Evolutionary conservation across 1,140 invertebrate genomes (phyloP).

Genomic region (Nebria ingens): DNA sequence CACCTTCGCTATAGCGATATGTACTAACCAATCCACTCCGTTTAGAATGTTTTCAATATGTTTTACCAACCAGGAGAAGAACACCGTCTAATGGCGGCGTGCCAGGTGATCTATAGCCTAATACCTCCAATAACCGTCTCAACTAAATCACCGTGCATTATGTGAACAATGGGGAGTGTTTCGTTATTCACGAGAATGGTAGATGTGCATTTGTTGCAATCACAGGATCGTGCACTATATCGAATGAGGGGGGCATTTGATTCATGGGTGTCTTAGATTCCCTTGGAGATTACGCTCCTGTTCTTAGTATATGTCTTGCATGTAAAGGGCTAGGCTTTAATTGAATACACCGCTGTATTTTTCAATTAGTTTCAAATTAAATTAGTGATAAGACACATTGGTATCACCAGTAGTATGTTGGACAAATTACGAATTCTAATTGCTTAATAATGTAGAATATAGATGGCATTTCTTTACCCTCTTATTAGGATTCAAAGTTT

Average conservation of each 20-base stretch:
- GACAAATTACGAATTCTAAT: too few species aligned
- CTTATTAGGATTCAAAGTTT: too few species aligned
- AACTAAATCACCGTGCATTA: slow-evolving; percentile 30
- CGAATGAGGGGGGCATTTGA: neutral
- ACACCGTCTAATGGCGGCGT: neutral
- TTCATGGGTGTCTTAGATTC: neutral
- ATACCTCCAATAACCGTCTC: slow-evolving; percentile 19
- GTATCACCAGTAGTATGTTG: too few species aligned
- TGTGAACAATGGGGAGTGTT: slow-evolving; percentile 25
- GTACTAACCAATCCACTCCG: neutral
- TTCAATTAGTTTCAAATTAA: slow-evolving; percentile 22
- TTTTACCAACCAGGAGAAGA: neutral
- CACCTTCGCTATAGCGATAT: too few species aligned
- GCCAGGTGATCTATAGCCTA: slow-evolving; percentile 1
- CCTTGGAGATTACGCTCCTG: neutral
- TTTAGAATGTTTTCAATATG: neutral
- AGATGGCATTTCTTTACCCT: too few species aligned
- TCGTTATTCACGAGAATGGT: neutral
- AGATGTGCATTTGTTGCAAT: slow-evolving; percentile 20
- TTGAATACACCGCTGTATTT: slow-evolving; percentile 17
- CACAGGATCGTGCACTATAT: slow-evolving; percentile 20
- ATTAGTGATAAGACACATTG: neutral
- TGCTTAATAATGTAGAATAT: too few species aligned
- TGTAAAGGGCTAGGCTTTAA: slow-evolving; percentile 16
- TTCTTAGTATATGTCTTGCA: neutral